Percentiles rank a stretch among this genome's conserved stretches.
phyloP scores from a whole-genome alignment of 1,140 invertebrate species.

The Mamestra configurata region DNA sequence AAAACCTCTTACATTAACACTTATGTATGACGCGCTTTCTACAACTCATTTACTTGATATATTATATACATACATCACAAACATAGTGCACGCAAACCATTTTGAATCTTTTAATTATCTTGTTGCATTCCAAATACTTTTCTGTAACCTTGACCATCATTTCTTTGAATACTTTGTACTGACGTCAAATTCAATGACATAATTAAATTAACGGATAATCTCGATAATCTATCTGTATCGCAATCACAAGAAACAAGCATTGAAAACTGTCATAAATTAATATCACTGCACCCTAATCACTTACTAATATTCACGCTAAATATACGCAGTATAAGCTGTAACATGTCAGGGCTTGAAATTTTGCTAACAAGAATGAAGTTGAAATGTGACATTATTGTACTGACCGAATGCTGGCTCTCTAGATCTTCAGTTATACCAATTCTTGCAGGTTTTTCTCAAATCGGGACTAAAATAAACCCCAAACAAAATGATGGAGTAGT shows the following conservation, averaged over 20 bases:
- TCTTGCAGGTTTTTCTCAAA: neutral
- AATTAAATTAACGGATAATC: neutral
- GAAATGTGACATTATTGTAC: conserved; percentile 9
- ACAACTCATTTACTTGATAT: too few species aligned
- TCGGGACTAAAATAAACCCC: conserved; percentile 3
- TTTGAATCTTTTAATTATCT: too few species aligned
- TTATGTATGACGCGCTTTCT: too few species aligned
- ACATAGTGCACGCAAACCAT: too few species aligned
- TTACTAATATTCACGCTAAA: conserved; percentile 18
- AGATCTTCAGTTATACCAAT: neutral
- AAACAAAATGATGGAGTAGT: conserved; percentile 59
- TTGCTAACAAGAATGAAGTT: neutral
- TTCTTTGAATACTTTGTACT: too few species aligned
- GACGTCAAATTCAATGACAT: neutral
- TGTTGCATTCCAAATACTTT: too few species aligned
- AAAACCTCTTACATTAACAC: too few species aligned
- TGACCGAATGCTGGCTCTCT: conserved; percentile 26
- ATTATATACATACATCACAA: too few species aligned
- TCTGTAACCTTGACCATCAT: too few species aligned
- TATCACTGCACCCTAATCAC: neutral
- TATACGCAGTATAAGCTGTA: conserved; percentile 19
- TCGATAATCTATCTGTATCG: neutral
- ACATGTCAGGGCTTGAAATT: neutral
- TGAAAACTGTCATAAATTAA: neutral
- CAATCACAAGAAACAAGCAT: neutral